These are phyloP conservation scores for Linnaemya vulpina DNA, from an alignment of 2,888 invertebrate genomes.

Conservation along the genomic window DNA sequence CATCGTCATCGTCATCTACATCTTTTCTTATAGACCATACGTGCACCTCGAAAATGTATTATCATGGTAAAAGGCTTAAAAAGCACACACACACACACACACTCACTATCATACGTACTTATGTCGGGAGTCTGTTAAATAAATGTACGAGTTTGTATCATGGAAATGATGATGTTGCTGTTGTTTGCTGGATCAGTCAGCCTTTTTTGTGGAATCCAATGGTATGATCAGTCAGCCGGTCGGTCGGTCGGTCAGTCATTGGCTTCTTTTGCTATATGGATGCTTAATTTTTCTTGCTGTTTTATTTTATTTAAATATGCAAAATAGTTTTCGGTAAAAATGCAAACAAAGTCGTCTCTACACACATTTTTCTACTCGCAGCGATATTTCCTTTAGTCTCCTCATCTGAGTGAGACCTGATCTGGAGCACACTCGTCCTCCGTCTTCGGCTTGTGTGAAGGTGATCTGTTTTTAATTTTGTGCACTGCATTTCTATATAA, in stretches of 20 bases:
- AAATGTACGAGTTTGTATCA: not conserved
- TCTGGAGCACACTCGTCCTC: not conserved
- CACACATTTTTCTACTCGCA: constrained; percentile 19
- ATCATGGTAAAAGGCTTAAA: constrained; percentile 58
- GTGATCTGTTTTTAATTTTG: constrained; percentile 50
- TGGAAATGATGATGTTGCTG: constrained; percentile 24
- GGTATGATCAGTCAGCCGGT: constrained; percentile 55
- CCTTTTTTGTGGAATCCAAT: constrained; percentile 20
- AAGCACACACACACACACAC: constrained; percentile 41
- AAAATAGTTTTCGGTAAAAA: constrained; percentile 68
- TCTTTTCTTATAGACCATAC: constrained; percentile 52
- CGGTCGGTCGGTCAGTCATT: constrained; percentile 62
- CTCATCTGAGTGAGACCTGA: constrained; percentile 27
- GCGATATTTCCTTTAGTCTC: constrained; percentile 6
- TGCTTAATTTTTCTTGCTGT: constrained; percentile 52
- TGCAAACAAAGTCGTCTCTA: constrained; percentile 32
- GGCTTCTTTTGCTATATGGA: constrained; percentile 59
- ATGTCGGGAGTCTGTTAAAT: constrained; percentile 17
- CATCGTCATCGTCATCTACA: constrained; percentile 59
- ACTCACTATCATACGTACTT: constrained; percentile 46
- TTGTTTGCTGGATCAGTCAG: constrained; percentile 28
- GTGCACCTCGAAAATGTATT: constrained; percentile 48
- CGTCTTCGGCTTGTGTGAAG: constrained; percentile 54
- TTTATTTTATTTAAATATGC: constrained; percentile 67
- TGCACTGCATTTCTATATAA: constrained; percentile 39